A percentile compares a stretch with the other conserved stretches of the same genome.
Conservation (phyloP, 2,113 vertebrate genomes). For the Ictalurus punctatus region DNA sequence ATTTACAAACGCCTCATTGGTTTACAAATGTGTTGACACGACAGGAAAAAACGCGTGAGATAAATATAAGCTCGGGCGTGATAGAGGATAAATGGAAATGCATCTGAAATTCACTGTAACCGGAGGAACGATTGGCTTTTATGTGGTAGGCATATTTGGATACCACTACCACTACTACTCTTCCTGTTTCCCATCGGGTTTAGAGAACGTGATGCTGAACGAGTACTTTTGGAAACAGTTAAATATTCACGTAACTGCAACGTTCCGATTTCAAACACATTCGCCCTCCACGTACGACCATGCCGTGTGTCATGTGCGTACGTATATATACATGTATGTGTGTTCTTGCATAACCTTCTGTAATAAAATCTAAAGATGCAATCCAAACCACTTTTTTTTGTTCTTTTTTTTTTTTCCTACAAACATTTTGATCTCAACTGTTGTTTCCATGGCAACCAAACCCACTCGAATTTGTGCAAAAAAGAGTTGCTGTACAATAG, state of each 20-base stretch:
- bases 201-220: neutral
- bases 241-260: neutral
- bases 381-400: slow-evolving; percentile 64
- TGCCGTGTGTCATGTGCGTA: neutral
- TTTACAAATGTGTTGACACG: neutral
- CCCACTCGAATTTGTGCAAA: slow-evolving; percentile 73
- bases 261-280: neutral
- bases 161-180: neutral
- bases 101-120: neutral
- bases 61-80: neutral
- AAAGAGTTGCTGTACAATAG: slow-evolving; percentile 74
- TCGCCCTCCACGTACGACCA: neutral
- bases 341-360: slow-evolving; percentile 45
- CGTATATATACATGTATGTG: slow-evolving; percentile 13
- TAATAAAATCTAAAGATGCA: slow-evolving; percentile 63
- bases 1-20: slow-evolving; percentile 1
- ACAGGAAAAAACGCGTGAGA: neutral
- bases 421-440: slow-evolving; percentile 61
- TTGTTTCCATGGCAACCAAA: slow-evolving; percentile 79
- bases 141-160: neutral
- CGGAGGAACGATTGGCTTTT: neutral
- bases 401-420: slow-evolving; percentile 36
- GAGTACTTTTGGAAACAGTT: neutral
- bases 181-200: neutral
- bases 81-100: neutral